Evolutionary conservation across 2,797 vertebrate species (phyloP).

Genomic region (Rhabdomys pumilio): DNA sequence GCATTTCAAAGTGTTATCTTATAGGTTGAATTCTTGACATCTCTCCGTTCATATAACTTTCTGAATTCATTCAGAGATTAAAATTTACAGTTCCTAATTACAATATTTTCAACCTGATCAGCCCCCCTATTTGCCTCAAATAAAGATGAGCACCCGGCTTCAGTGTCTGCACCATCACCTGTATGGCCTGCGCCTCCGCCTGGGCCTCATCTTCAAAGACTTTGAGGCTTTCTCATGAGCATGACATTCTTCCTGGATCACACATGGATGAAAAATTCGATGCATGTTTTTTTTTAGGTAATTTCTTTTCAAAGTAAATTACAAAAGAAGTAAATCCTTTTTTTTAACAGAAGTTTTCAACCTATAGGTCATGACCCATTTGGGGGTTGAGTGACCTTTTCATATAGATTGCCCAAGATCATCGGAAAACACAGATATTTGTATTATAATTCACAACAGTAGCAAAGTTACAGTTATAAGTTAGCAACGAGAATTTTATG

Average conservation of each 20-base stretch:
- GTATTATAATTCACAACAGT: background rate
- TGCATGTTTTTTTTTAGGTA: conserved; percentile 28
- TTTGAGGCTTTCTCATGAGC: background rate
- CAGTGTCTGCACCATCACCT: background rate
- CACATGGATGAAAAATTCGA: background rate
- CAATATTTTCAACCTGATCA: background rate
- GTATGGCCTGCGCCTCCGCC: no score
- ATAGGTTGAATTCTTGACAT: background rate
- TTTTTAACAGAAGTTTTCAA: background rate
- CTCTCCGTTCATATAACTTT: background rate
- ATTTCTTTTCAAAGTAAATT: conserved; percentile 24
- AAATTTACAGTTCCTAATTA: background rate
- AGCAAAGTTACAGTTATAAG: background rate
- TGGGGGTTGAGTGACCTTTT: background rate
- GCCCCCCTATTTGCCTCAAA: background rate
- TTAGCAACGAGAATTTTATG: background rate
- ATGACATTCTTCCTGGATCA: background rate
- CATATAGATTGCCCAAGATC: background rate
- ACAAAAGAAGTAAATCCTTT: conserved; percentile 39
- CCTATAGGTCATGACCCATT: background rate
- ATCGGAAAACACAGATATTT: background rate
- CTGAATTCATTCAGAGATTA: conserved; percentile 28
- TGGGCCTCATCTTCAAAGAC: background rate
- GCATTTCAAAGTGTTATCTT: background rate
- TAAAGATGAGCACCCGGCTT: background rate